A percentile compares a stretch with the other conserved stretches of the same genome.
Evolutionary conservation across 1,140 invertebrate genomes (phyloP).

Genomic region (Lepidurus packardi): DNA sequence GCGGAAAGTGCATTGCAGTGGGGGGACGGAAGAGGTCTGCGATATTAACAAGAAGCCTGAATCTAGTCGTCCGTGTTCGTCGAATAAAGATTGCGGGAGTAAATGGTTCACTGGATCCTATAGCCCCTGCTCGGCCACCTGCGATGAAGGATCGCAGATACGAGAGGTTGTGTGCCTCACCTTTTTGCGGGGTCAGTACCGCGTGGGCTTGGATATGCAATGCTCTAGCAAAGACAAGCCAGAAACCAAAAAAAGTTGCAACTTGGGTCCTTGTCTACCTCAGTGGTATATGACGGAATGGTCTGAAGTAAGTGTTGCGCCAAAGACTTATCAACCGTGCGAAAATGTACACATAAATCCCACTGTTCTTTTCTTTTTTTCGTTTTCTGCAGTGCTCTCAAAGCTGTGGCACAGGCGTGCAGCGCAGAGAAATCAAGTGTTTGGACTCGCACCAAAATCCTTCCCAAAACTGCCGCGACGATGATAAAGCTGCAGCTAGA

Average conservation of each 20-base stretch:
- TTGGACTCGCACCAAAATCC: constrained; percentile 49
- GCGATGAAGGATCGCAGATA: constrained; percentile 55
- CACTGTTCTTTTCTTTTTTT: constrained; percentile 25
- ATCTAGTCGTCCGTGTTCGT: constrained; percentile 55
- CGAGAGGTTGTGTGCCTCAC: constrained; percentile 57
- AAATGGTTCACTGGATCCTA: constrained; percentile 65
- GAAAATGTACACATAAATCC: constrained; percentile 1
- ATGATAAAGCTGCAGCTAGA: constrained; percentile 50
- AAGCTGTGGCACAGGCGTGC: constrained; percentile 56
- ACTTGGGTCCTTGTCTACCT: constrained; percentile 50
- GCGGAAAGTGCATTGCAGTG: constrained; percentile 56
- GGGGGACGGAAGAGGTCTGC: constrained; percentile 47
- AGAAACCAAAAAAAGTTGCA: constrained; percentile 46
- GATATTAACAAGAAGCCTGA: constrained; percentile 51
- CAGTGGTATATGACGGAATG: constrained; percentile 59
- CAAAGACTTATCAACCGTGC: neutral
- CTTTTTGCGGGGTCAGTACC: constrained; percentile 44
- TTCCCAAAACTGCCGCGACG: constrained; percentile 51
- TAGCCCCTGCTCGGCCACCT: constrained; percentile 59
- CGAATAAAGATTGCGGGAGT: constrained; percentile 55
- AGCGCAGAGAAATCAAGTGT: constrained; percentile 56
- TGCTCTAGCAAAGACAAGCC: constrained; percentile 46
- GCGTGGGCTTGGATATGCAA: constrained; percentile 44
- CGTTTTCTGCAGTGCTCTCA: constrained; percentile 45
- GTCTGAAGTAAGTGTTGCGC: constrained; percentile 48